Conservation (phyloP, 2,797 vertebrate genomes). For the Smutsia temminckii region DNA sequence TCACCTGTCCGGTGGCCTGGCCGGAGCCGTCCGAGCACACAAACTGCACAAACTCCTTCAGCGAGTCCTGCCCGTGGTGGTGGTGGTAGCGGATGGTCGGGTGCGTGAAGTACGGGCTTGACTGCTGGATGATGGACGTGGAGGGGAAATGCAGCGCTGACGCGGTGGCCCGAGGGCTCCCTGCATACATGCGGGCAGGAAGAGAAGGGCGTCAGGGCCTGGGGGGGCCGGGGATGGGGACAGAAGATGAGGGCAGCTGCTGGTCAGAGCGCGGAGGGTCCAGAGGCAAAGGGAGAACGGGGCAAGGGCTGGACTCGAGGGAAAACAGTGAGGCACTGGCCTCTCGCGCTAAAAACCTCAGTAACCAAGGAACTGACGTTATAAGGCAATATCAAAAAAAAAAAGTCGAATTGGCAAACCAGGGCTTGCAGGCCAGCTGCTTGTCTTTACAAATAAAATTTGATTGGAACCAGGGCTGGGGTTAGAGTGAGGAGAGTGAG, state of each 20-base stretch:
- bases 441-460: neutral
- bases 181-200: slow-evolving; percentile 81
- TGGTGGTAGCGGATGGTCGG: slow-evolving; percentile 98
- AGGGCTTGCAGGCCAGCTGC: neutral
- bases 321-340: neutral
- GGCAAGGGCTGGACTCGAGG: neutral
- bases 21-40: slow-evolving; percentile 95
- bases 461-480: neutral
- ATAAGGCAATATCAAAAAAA: neutral
- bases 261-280: slow-evolving; percentile 54
- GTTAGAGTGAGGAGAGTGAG: neutral
- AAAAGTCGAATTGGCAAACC: neutral
- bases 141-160: slow-evolving; percentile 97
- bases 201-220: slow-evolving; percentile 61
- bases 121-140: slow-evolving; percentile 97
- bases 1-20: slow-evolving; percentile 94
- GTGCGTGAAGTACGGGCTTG: slow-evolving; percentile 97
- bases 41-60: slow-evolving; percentile 99
- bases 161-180: slow-evolving; percentile 95
- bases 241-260: slow-evolving; percentile 44
- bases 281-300: neutral
- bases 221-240: slow-evolving; percentile 56
- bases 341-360: neutral
- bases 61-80: slow-evolving; percentile 94
- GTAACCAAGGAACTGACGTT: neutral